phyloP scores from a whole-genome alignment of 2,888 invertebrate genomes.

The Andricus quercusramuli region DNA sequence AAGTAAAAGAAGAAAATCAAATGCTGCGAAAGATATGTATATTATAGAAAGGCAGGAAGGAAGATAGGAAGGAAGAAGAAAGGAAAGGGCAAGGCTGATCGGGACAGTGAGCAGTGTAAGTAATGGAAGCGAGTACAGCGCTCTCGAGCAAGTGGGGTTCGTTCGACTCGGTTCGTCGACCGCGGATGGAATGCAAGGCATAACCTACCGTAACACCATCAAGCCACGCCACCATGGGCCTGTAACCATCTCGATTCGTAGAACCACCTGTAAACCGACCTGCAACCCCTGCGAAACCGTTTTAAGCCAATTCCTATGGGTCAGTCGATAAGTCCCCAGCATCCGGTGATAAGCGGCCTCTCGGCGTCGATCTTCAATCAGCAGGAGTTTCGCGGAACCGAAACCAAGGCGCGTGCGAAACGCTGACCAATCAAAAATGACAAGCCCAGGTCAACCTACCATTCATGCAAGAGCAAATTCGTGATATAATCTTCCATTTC shows the following conservation, averaged over 20 bases:
- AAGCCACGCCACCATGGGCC: constrained; percentile 52
- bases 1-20: neutral
- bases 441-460: neutral
- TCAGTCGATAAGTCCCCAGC: neutral
- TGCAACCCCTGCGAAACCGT: constrained; percentile 50
- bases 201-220: constrained; percentile 77
- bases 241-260: constrained; percentile 55
- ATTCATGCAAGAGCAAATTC: neutral
- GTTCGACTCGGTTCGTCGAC: constrained; percentile 76
- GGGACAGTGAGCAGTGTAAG: constrained; percentile 63
- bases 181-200: constrained; percentile 76
- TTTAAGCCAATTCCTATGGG: constrained; percentile 15
- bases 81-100: constrained; percentile 60
- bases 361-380: neutral
- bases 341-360: constrained; percentile 26
- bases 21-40: neutral
- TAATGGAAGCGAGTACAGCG: constrained; percentile 61
- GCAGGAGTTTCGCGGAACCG: neutral
- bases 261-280: constrained; percentile 64
- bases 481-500: neutral
- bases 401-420: neutral
- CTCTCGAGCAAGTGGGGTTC: constrained; percentile 58
- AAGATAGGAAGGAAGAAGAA: constrained; percentile 52
- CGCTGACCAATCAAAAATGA: neutral
- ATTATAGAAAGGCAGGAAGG: constrained; percentile 29